Percentiles rank a stretch among this genome's conserved stretches.
Evolutionary conservation across 2,113 vertebrate genomes (phyloP).

Genomic region (Onychorhynchus coronatus): DNA sequence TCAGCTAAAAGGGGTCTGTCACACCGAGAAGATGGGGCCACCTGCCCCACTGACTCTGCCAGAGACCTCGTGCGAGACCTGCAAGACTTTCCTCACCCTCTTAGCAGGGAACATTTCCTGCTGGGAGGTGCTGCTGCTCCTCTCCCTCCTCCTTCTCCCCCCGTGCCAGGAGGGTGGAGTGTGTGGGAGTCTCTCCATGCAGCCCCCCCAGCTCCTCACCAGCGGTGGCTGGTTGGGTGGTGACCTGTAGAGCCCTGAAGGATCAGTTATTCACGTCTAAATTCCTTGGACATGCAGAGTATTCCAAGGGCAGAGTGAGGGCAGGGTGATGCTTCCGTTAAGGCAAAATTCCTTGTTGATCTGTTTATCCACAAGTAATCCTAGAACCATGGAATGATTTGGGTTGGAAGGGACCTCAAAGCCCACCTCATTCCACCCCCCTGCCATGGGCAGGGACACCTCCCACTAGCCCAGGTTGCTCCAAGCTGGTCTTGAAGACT

Average conservation of each 20-base stretch:
- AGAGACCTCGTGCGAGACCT: background rate
- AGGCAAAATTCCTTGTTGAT: background rate
- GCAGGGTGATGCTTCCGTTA: background rate
- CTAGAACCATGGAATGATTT: background rate
- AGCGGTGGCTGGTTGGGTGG: background rate
- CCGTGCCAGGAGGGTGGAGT: background rate
- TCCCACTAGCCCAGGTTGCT: background rate
- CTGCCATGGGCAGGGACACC: background rate
- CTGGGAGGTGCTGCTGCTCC: background rate
- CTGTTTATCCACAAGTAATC: background rate
- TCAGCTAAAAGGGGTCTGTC: background rate
- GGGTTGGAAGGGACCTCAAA: background rate
- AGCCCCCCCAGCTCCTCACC: background rate
- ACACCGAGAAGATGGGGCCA: background rate
- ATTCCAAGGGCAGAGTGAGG: background rate
- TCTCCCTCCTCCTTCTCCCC: background rate
- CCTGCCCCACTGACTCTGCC: background rate
- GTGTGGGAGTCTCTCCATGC: background rate
- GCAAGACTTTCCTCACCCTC: background rate
- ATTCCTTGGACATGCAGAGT: background rate
- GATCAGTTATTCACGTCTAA: background rate
- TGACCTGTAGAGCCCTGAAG: background rate
- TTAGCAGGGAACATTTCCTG: background rate
- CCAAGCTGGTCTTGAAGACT: background rate
- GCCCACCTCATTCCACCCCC: background rate